Evolutionary conservation across 2,888 invertebrate species (phyloP).

Genomic region (Clusia tigrina): DNA sequence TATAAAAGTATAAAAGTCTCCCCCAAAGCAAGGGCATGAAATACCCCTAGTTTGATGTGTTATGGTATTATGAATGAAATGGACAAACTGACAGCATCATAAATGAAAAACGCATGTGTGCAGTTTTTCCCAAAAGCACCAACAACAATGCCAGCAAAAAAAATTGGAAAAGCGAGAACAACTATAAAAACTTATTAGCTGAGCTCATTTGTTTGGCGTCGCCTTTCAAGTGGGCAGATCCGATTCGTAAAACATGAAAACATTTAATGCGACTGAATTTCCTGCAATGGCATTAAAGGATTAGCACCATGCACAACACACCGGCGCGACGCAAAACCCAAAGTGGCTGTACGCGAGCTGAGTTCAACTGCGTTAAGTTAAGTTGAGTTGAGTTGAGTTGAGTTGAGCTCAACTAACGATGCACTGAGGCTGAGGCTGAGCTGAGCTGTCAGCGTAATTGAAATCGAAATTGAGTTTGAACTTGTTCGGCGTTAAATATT

Average conservation of each 20-base stretch:
- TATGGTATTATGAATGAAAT: not conserved
- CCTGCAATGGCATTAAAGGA: conserved; percentile 39
- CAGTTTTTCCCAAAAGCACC: conserved; percentile 5
- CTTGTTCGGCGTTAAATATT: not conserved
- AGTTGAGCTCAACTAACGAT: too few species aligned
- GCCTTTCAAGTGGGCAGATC: not conserved
- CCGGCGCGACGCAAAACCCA: not conserved
- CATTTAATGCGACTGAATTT: not conserved
- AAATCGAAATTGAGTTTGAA: conserved; percentile 10
- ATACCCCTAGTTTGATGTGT: not conserved
- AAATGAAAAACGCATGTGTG: not conserved
- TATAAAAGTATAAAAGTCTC: not conserved
- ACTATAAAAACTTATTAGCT: not conserved
- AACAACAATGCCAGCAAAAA: too few species aligned
- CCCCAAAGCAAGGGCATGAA: not conserved
- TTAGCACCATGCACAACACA: conserved; percentile 32
- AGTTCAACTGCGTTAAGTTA: too few species aligned
- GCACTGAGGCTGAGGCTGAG: too few species aligned
- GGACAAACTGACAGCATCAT: not conserved
- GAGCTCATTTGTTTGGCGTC: conserved; percentile 2
- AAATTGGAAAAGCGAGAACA: not conserved
- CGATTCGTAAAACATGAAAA: not conserved
- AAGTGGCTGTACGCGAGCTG: not conserved
- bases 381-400: too few species aligned
- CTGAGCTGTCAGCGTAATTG: conserved; percentile 9